Percentiles rank a stretch among this genome's conserved stretches.
phyloP scores from a whole-genome alignment of 1,140 invertebrate species.

The Chionoecetes opilio region DNA sequence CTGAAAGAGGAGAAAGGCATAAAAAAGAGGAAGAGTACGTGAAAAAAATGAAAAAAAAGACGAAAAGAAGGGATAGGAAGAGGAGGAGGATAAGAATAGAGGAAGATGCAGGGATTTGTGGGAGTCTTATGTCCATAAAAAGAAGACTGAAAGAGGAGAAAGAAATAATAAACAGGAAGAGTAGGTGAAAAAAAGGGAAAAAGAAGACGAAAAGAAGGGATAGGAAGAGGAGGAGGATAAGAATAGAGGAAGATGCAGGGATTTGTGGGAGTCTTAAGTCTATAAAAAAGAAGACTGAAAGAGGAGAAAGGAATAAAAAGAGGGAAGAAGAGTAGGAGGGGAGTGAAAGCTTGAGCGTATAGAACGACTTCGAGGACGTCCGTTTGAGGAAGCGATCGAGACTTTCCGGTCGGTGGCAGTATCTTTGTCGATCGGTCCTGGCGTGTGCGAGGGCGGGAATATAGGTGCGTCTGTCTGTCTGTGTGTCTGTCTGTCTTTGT shows the following conservation, averaged over 20 bases:
- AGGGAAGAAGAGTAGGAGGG: not conserved
- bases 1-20: not conserved
- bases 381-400: not conserved
- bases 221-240: not conserved
- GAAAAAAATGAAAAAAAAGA: too few relatives aligned
- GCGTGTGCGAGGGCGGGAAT: not conserved
- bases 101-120: too few relatives aligned
- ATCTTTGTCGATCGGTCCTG: not conserved
- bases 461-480: not conserved
- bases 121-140: too few relatives aligned
- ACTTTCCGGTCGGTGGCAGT: not conserved
- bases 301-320: not conserved
- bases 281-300: not conserved
- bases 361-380: not conserved
- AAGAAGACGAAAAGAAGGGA: too few relatives aligned
- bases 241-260: not conserved
- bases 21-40: not conserved
- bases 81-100: too few relatives aligned
- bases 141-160: too few relatives aligned
- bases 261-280: not conserved
- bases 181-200: not conserved
- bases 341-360: constrained; percentile 3
- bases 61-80: too few relatives aligned
- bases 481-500: not conserved
- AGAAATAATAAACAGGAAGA: too few relatives aligned